These are phyloP conservation scores for Yoshiicerus persimilis DNA, from an alignment of 1,140 invertebrate genomes.

Conservation along the genomic window DNA sequence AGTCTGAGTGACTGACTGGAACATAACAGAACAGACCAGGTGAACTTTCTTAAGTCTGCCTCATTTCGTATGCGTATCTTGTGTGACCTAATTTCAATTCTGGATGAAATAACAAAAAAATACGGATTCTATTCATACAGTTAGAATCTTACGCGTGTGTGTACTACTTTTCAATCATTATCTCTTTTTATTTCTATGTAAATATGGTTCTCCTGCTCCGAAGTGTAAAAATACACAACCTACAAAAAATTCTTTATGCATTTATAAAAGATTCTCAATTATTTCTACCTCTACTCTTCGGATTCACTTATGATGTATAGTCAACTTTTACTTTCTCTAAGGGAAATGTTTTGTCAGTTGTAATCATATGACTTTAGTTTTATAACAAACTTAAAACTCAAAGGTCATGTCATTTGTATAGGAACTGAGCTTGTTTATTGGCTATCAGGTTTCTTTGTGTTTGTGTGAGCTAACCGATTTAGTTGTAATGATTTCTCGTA, in stretches of 20 bases:
- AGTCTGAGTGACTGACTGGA: not conserved
- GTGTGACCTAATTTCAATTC: slow-evolving; percentile 25
- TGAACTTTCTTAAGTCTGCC: slow-evolving; percentile 2
- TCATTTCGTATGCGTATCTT: slow-evolving; percentile 14
- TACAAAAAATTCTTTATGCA: not conserved
- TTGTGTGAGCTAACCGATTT: not conserved
- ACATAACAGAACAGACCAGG: not conserved
- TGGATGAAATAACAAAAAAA: not conserved
- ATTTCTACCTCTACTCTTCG: not conserved
- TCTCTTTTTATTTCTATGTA: not conserved
- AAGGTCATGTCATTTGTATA: not conserved
- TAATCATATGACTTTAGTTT: not conserved
- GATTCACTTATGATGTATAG: not conserved
- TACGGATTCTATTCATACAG: not conserved
- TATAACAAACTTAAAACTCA: not conserved
- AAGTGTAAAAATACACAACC: not conserved
- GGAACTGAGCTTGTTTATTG: not conserved
- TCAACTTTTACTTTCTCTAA: not conserved
- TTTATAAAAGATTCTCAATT: not conserved
- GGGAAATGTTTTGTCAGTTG: no score
- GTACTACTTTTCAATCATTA: not conserved
- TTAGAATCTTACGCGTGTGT: not conserved
- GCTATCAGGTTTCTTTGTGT: not conserved
- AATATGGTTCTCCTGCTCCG: not conserved
- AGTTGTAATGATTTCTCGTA: not conserved